These are phyloP conservation scores for Camponotus vicinus DNA, from an alignment of 1,140 invertebrate genomes.

Conservation along the genomic window DNA sequence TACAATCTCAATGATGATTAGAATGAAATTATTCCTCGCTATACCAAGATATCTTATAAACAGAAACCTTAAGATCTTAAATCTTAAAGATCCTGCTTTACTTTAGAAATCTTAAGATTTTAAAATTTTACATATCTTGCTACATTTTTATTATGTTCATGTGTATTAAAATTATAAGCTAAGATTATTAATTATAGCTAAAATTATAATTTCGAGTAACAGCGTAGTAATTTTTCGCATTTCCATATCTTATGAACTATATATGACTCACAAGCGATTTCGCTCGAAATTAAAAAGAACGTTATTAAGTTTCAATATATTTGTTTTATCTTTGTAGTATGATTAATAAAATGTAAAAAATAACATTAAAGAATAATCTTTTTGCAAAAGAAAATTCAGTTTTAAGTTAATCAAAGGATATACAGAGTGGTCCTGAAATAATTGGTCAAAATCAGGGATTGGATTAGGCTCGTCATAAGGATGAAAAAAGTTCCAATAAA, in stretches of 20 bases:
- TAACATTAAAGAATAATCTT: no score
- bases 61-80: no score
- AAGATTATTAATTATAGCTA: background rate
- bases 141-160: constrained; percentile 1
- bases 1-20: constrained; percentile 3
- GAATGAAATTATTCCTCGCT: background rate
- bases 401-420: no score
- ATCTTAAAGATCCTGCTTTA: no score
- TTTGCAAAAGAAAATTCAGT: no score
- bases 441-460: no score
- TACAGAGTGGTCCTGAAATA: no score
- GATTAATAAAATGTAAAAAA: no score
- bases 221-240: background rate
- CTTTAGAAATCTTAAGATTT: no score
- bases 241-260: constrained; percentile 10
- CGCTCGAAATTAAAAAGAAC: background rate
- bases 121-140: background rate
- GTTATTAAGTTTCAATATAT: background rate
- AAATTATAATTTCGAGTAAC: background rate
- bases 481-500: no score
- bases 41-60: background rate
- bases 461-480: no score
- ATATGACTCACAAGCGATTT: background rate
- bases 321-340: background rate
- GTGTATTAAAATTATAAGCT: background rate